phyloP scores from a whole-genome alignment of 2,888 invertebrate genomes.

The Lypha dubia region DNA sequence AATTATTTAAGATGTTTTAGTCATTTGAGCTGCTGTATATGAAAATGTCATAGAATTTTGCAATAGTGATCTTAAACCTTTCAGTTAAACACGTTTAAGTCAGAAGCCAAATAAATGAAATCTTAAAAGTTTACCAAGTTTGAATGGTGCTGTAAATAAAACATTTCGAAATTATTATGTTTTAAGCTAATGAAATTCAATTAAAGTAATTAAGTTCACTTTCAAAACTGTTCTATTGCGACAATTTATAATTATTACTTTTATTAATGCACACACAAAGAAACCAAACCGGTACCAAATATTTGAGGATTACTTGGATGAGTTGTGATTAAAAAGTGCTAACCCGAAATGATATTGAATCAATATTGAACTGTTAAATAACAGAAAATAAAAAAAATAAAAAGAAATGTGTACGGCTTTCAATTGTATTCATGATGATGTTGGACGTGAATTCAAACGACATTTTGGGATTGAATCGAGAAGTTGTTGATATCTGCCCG shows the following conservation, averaged over 20 bases:
- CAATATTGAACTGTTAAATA: too few species aligned
- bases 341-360: too few species aligned
- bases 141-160: background rate
- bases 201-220: background rate
- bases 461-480: too few species aligned
- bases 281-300: too few species aligned
- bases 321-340: too few species aligned
- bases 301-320: too few species aligned
- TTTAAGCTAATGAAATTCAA: background rate
- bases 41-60: background rate
- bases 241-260: background rate
- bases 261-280: too few species aligned
- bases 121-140: background rate
- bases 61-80: conserved; percentile 15
- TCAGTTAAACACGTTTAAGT: background rate
- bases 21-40: background rate
- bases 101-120: background rate
- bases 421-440: too few species aligned
- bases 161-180: background rate
- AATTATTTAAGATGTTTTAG: background rate
- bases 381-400: too few species aligned
- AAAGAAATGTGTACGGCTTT: too few species aligned
- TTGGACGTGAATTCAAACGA: too few species aligned
- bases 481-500: too few species aligned
- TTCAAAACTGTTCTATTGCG: background rate